Percentiles rank a stretch among this genome's conserved stretches.
These are phyloP conservation scores for Psettodes erumei DNA, from an alignment of 2,113 vertebrate genomes.

Conservation along the genomic window DNA sequence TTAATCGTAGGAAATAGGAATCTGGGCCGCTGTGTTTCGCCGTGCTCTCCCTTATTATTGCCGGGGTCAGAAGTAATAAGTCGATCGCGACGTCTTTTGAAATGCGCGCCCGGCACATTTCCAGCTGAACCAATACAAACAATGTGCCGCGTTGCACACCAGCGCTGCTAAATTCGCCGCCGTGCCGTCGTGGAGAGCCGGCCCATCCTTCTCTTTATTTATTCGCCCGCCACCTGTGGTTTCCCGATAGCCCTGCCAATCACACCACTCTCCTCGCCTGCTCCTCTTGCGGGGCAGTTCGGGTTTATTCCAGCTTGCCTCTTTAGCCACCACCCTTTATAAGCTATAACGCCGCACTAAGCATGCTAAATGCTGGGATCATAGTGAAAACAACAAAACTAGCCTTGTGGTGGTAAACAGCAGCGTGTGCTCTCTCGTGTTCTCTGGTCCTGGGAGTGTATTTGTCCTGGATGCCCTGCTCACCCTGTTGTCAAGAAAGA, in stretches of 20 bases:
- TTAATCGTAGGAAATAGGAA: constrained; percentile 59
- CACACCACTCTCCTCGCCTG: background rate
- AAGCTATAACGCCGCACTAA: background rate
- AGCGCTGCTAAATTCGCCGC: background rate
- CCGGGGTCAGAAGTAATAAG: constrained; percentile 26
- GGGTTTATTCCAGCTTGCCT: background rate
- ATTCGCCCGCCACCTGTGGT: background rate
- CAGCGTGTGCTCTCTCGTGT: background rate
- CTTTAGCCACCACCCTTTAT: too few species aligned
- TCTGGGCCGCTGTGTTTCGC: constrained; percentile 17
- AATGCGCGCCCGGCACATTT: constrained; percentile 25
- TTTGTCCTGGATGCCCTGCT: too few species aligned
- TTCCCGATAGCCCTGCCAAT: background rate
- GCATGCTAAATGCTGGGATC: background rate
- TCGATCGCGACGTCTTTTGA: constrained; percentile 21
- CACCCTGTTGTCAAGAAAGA: too few species aligned
- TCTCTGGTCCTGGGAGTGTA: background rate
- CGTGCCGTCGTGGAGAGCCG: background rate
- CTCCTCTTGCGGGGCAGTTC: background rate
- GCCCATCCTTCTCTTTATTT: background rate
- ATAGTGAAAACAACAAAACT: background rate
- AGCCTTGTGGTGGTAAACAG: background rate
- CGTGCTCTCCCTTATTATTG: background rate
- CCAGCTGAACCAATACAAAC: background rate
- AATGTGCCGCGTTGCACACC: background rate